These are phyloP conservation scores for Rhodeus uyekii DNA, from an alignment of 2,797 vertebrate species.

Conservation along the genomic window DNA sequence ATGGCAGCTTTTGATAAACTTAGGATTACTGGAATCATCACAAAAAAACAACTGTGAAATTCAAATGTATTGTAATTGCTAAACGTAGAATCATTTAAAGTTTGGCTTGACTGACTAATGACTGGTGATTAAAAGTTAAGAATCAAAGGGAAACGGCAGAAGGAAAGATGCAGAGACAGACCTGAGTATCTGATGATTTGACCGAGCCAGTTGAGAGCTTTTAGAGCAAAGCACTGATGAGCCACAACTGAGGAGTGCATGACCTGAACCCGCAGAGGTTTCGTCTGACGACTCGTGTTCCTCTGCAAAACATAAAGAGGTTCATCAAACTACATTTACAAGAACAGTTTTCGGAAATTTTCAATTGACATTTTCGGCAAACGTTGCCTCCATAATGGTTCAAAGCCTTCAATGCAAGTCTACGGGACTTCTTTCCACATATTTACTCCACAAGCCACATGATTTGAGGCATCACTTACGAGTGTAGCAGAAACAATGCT, in stretches of 20 bases:
- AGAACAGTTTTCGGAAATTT: too few relatives aligned
- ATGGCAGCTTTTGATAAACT: not conserved
- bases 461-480: too few relatives aligned
- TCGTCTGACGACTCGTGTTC: conserved; percentile 95
- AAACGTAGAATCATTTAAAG: not conserved
- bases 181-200: conserved; percentile 93
- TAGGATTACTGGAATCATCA: not conserved
- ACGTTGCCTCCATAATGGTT: too few relatives aligned
- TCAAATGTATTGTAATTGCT: not conserved
- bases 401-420: too few relatives aligned
- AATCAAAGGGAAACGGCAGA: not conserved
- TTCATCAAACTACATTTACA: not conserved
- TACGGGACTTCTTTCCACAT: too few relatives aligned
- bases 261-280: conserved; percentile 93
- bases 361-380: too few relatives aligned
- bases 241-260: conserved; percentile 97
- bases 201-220: conserved; percentile 89
- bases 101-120: not conserved
- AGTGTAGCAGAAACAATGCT: too few relatives aligned
- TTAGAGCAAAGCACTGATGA: conserved; percentile 95
- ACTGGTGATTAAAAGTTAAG: not conserved
- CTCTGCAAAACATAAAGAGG: conserved; percentile 75
- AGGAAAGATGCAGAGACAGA: conserved; percentile 57
- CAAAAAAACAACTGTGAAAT: not conserved
- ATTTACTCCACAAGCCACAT: too few relatives aligned